A percentile compares a stretch with the other conserved stretches of the same genome.
Conservation (phyloP, 2,888 invertebrate genomes). For the Hartigia nigra region DNA sequence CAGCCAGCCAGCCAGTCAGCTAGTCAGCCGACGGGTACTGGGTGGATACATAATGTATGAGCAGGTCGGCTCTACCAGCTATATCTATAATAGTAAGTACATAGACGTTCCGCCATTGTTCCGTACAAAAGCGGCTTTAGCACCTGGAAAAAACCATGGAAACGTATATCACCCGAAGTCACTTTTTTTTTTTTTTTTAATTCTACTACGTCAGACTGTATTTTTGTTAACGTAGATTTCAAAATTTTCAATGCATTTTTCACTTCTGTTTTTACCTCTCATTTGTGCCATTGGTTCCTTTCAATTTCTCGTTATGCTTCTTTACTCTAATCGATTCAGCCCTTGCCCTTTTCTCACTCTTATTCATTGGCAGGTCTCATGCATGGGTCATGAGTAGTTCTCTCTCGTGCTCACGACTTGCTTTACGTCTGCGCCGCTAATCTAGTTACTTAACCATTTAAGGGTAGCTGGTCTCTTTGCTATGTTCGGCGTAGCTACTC, state of each 20-base stretch:
- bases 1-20: background rate
- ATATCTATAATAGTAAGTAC: background rate
- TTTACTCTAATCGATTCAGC: background rate
- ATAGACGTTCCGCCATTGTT: background rate
- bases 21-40: slow-evolving; percentile 19
- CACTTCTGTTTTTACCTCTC: background rate
- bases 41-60: slow-evolving; percentile 43
- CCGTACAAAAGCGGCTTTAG: background rate
- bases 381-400: background rate
- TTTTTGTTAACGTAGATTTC: background rate
- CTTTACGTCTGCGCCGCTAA: background rate
- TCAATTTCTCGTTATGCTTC: background rate
- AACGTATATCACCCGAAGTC: background rate
- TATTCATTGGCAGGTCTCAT: background rate
- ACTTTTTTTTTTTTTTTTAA: no score
- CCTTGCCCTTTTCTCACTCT: background rate
- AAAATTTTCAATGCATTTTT: background rate
- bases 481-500: background rate
- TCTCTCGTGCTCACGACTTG: background rate
- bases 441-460: background rate
- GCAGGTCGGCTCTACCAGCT: slow-evolving; percentile 4
- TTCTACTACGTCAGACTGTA: background rate
- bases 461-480: background rate
- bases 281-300: background rate
- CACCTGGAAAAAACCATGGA: background rate